Base-by-base conservation (phyloP, 2,888 invertebrate genomes). In the Netelia virgata region DNA sequence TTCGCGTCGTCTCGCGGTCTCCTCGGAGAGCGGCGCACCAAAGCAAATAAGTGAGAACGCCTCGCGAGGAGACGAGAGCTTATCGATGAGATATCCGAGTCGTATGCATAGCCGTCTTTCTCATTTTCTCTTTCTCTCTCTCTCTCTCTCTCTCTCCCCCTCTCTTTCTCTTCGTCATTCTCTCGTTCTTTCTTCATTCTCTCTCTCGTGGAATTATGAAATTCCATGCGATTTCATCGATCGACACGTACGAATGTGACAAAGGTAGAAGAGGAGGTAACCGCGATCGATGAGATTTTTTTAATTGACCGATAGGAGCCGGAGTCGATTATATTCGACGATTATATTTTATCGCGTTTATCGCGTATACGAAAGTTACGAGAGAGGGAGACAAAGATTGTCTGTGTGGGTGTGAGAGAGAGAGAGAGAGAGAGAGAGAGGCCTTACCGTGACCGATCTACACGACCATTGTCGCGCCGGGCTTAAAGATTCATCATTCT, bases 11-110 rank as follows among this genome's bases (percentile, higher is more conserved):
- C 78, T 68, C 23, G 66, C 23, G 36, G 50, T 63, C 69, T 76
- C 68, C 6, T 36, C 36, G 36, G 36, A 57, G 9, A 47, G 80
- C 83, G 83, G 83, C 80, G 83, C 76, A 80, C 80, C 83, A 84
- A 84, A 84, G 83, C 76, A 23, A 76, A 76, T 11, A 2, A 36
- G 36, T 36, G 36, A 36, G 36, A n/a, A 53, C 50, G 18, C n/a
- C 16, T 57, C 18, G 18, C 2, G 16, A 18, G 9, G 57, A 57
- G 57, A 57, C 47, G 57, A 57, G 18, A 57, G 57, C 57, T 57
- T 57, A 57, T 57, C 57, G 18, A 57, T 57, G 57, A 57, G 16
- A 16, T 57, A 16, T 57, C 57, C 18, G 3, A 18, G 18, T 57
- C 57, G 3, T 18, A 57, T 18, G 16, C 18, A 57, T 2, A 10